Base-by-base conservation (phyloP, 1,140 invertebrate genomes). In the Holotrichia oblita region DNA sequence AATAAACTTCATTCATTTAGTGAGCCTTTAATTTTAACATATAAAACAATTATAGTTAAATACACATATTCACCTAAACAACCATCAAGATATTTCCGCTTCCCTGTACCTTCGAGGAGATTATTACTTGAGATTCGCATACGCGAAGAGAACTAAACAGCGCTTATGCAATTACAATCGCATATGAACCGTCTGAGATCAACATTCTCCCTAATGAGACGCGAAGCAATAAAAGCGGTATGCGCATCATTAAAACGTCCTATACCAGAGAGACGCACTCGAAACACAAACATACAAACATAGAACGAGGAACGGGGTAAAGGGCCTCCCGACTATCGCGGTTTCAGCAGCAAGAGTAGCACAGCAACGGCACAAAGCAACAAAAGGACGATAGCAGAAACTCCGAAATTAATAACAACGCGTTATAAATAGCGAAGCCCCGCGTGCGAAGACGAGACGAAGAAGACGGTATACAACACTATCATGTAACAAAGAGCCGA, bases 101-200 rank as follows among this genome's bases (percentile, higher is more conserved):
- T 44, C 8, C 42, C 42, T 44, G 9, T 14, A 44, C 42, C 27
- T 34, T 10, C 42, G 42, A 14, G 14, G 14, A 44, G 9, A 44
- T 1, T 44, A 44, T 44, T 44, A 44, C 42, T 9, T 7, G 14
- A 44, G 14, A 44, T 44, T 14, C 42, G 27, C 4, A 44, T 44
- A 14, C 7, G 42, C 14, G 8, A 44, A 14, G 42, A 44, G 9
- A 9, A 10, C 42, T 61, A 61, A 61, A 61, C 59, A 61, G 59
- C 59, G 59, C 59, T 61, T 61, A 61, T 61, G 59, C 59, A 61
- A 61, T 61, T 61, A 61, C 20, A 61, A 61, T 61, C 59, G 59
- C 17, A 61, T 9, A 44, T 14, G 42, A 10, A 44, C 42, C 42
- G 61, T 69, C 22, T 69, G 3, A 69, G 8, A 27, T 17, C 20